Percentiles rank a stretch among this genome's conserved stretches.
Conservation (phyloP, 35 echinoderm and acorn worm species). For the Anneissia japonica region DNA sequence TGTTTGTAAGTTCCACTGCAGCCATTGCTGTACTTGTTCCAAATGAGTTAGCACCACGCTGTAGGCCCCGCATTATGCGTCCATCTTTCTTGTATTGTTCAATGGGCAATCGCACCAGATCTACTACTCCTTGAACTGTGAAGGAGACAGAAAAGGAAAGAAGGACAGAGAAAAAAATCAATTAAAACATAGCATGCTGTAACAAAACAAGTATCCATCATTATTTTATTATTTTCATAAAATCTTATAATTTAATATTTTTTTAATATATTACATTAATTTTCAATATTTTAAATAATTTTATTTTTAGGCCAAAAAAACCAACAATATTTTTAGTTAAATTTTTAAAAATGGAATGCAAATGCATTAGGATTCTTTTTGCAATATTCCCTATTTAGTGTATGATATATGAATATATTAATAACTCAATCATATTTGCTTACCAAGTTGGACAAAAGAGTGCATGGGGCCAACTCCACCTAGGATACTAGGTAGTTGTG, state of each 20-base stretch:
- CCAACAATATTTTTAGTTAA: too few species aligned
- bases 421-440: slow-evolving; percentile 2
- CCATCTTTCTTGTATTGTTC: slow-evolving; percentile 98
- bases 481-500: slow-evolving; percentile 76
- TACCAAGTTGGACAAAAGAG: slow-evolving; percentile 92
- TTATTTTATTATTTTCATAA: too few species aligned
- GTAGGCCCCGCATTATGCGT: slow-evolving; percentile 76
- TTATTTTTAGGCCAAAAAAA: too few species aligned
- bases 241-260: too few species aligned
- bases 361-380: neutral
- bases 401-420: neutral
- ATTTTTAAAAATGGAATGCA: neutral
- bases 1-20: slow-evolving; percentile 85
- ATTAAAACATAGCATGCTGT: too few species aligned
- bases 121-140: slow-evolving; percentile 77
- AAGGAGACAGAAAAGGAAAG: too few species aligned
- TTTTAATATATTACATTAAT: too few species aligned
- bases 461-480: slow-evolving; percentile 98
- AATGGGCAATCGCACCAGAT: slow-evolving; percentile 76
- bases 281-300: too few species aligned
- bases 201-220: too few species aligned
- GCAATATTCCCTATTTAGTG: neutral
- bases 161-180: too few species aligned
- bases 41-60: slow-evolving; percentile 89
- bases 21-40: slow-evolving; percentile 92